A percentile compares a stretch with the other conserved stretches of the same genome.
phyloP scores from a whole-genome alignment of 2,888 invertebrate genomes.

The Deroplatys truncata region DNA sequence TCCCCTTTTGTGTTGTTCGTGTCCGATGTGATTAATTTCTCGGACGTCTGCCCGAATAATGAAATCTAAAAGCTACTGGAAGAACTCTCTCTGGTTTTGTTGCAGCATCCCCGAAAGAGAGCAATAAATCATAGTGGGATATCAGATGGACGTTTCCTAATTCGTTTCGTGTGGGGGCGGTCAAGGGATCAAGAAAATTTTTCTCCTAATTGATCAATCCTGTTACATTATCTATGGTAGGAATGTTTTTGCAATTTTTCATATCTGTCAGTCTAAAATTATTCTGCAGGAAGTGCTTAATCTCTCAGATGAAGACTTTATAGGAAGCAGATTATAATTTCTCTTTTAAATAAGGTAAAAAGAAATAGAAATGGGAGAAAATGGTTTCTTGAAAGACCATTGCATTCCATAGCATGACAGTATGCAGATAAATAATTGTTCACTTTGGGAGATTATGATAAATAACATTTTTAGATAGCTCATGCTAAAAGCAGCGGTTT shows the following conservation, averaged over 20 bases:
- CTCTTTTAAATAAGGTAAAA: too few species aligned
- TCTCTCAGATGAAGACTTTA: neutral
- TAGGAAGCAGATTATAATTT: too few species aligned
- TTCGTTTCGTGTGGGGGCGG: neutral
- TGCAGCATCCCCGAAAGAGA: neutral
- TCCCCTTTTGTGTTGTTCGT: conserved; percentile 7
- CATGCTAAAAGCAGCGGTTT: too few species aligned
- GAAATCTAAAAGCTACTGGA: conserved; percentile 22
- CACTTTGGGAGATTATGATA: too few species aligned
- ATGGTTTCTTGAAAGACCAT: too few species aligned
- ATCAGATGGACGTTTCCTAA: neutral
- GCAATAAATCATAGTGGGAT: neutral
- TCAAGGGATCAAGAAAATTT: neutral
- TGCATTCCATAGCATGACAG: too few species aligned
- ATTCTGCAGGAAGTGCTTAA: neutral
- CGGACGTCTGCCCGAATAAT: conserved; percentile 21
- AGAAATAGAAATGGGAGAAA: too few species aligned
- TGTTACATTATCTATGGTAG: neutral
- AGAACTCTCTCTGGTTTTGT: neutral
- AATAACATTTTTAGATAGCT: too few species aligned
- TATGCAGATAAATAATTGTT: too few species aligned
- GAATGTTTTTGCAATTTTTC: neutral
- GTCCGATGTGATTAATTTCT: conserved; percentile 22
- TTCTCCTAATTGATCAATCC: neutral
- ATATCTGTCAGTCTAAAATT: neutral